phyloP scores from a whole-genome alignment of 2,797 vertebrate genomes.

The Helicolenus hilgendorfi region DNA sequence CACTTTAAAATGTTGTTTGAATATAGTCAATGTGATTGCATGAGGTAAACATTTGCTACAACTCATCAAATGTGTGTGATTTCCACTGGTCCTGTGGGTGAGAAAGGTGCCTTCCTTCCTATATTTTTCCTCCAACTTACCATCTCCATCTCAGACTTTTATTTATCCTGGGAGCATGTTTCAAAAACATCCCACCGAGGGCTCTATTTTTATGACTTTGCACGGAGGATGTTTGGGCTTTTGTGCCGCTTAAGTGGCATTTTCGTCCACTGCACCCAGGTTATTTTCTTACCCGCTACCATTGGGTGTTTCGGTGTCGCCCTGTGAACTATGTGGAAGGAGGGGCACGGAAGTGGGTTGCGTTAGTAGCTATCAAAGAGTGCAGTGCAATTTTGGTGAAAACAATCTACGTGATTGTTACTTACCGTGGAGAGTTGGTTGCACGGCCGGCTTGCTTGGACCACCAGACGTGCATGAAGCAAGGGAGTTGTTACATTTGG shows the following conservation, averaged over 20 bases:
- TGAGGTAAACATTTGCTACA: background rate
- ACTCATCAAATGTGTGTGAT: background rate
- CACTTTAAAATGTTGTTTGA: background rate
- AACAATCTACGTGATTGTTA: constrained; percentile 34
- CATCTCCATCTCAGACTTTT: background rate
- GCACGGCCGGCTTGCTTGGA: background rate
- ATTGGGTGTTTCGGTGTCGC: constrained; percentile 17
- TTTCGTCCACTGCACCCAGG: constrained; percentile 19
- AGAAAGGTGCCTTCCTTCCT: background rate
- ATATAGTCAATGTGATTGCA: background rate
- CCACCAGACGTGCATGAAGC: background rate
- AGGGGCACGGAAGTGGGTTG: constrained; percentile 31
- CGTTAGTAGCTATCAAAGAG: constrained; percentile 20
- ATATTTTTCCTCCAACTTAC: background rate
- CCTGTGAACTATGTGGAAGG: constrained; percentile 7
- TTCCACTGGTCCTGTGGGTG: background rate
- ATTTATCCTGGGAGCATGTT: background rate
- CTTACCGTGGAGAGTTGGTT: background rate
- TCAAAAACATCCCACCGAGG: constrained; percentile 1
- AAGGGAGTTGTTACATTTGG: background rate
- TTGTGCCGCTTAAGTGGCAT: constrained; percentile 37
- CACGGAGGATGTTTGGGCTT: constrained; percentile 5
- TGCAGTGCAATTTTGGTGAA: constrained; percentile 44
- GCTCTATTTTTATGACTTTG: constrained; percentile 42
- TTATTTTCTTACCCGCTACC: constrained; percentile 53